Percentiles rank a stretch among this genome's conserved stretches.
These are phyloP conservation scores for Polypterus bichir DNA, from an alignment of 2,113 vertebrate genomes.

Conservation along the genomic window DNA sequence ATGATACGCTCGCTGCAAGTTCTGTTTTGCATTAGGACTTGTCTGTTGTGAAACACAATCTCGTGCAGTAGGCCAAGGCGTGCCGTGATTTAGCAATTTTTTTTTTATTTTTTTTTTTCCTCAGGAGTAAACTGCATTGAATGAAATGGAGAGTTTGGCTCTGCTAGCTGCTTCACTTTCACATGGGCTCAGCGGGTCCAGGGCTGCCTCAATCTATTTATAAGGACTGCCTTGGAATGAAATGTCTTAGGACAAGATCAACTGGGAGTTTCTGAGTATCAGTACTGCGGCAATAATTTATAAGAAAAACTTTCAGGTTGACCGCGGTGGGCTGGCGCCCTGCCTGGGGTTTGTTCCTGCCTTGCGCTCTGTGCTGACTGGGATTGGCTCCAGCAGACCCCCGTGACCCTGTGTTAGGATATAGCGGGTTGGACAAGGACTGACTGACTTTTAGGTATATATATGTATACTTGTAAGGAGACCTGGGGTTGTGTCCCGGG, in stretches of 20 bases:
- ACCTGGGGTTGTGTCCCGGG: too few relatives aligned
- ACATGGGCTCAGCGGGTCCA: background rate
- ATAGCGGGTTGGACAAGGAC: background rate
- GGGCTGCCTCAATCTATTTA: background rate
- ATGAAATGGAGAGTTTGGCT: background rate
- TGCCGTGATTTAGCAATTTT: background rate
- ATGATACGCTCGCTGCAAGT: constrained; percentile 17
- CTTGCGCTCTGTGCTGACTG: too few relatives aligned
- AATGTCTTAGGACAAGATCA: background rate
- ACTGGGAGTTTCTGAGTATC: background rate
- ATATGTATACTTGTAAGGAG: too few relatives aligned
- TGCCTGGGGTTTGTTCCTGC: too few relatives aligned
- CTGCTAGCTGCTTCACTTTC: background rate
- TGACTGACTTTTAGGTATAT: background rate
- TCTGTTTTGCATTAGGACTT: constrained; percentile 21
- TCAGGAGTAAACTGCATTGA: background rate
- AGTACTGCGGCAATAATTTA: background rate
- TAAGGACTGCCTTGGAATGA: background rate
- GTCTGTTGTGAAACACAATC: constrained; percentile 19
- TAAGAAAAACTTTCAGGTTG: background rate
- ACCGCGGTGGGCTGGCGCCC: background rate
- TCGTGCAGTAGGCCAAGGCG: constrained; percentile 7
- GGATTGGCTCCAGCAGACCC: too few relatives aligned
- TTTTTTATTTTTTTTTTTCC: background rate
- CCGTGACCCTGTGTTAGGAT: background rate